These are phyloP conservation scores for Pachliopta kotzebuea DNA, from an alignment of 2,888 invertebrate species.

Conservation along the genomic window DNA sequence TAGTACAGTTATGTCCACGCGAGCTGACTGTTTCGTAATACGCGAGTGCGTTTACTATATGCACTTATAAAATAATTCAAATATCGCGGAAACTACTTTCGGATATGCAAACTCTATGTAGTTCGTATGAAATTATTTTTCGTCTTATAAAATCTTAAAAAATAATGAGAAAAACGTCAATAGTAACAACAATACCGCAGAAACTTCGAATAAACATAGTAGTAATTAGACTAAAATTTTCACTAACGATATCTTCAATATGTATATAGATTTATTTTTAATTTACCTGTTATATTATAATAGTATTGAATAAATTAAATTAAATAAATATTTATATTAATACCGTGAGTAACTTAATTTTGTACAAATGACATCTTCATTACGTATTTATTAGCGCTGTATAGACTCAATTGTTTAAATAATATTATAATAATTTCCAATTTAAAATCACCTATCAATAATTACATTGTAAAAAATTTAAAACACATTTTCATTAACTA, in stretches of 20 bases:
- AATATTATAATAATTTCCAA: not conserved
- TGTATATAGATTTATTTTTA: too few relatives aligned
- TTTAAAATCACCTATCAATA: not conserved
- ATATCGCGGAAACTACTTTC: conserved; percentile 39
- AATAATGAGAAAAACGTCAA: too few relatives aligned
- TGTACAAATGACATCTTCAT: not conserved
- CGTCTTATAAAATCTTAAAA: not conserved
- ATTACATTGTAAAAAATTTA: not conserved
- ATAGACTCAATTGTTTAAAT: not conserved
- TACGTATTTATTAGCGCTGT: not conserved
- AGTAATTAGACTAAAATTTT: too few relatives aligned
- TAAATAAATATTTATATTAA: not conserved
- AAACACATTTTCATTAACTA: not conserved
- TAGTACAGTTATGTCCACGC: conserved; percentile 61
- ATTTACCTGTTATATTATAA: too few relatives aligned
- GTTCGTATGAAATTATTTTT: not conserved
- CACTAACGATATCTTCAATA: too few relatives aligned
- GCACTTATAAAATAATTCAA: conserved; percentile 58
- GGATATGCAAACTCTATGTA: conserved; percentile 9
- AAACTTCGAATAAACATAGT: too few relatives aligned
- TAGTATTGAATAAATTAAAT: too few relatives aligned
- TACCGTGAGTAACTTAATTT: not conserved
- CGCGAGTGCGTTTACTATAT: conserved; percentile 51
- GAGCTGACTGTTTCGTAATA: conserved; percentile 67
- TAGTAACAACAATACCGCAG: too few relatives aligned